Base-by-base conservation (phyloP, 1,140 invertebrate species). In the Dryas iulia region DNA sequence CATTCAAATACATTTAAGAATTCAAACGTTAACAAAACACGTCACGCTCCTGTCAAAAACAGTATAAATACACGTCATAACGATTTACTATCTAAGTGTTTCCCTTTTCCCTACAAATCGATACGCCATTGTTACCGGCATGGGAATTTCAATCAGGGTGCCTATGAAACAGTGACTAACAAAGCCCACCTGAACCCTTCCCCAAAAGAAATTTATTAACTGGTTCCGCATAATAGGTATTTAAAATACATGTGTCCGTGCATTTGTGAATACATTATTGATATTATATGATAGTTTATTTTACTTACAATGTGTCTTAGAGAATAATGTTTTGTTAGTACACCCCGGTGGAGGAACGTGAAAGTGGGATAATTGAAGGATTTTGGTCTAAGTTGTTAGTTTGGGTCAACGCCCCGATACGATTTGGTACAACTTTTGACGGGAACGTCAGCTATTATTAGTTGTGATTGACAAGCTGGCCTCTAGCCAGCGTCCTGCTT, bases 261-360 rank as follows among this genome's bases (percentile, higher is more conserved):
- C 77, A 75, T 82, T 78, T 74, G 71, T 83, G 83, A 82, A 87
- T 82, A 81, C 86, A 90, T 88, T 90, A 90, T 90, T 89, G 88
- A 90, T 90, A 90, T 90, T 89, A 88, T 90, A 90, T 90, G 86
- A 90, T 89, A 89, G 87, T 90, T 90, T 90, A 89, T 89, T 90
- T 90, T 87, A 84, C 60, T 57, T 66, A 71, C 68, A 77, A 77
- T 80, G 72, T 79, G 74, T 83, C 77, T 87, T 78, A 76, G 81
- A 84, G 82, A 82, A 86, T 77, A 83, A 82, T 81, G 66, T 67
- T 66, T 66, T 69, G 77, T 67, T 78, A 10, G 39, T 3, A 1
- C 39, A 2, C 39, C 39, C 39, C 2, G 21, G 39, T 47, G 39
- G 21, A 18, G 39, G 39, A 6, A 14, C 8, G 14, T 47, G 39